Evolutionary conservation across 2,888 invertebrate species (phyloP), one percentile per base, ranked within the genome.

Genomic region (Drosophila imparisetae): DNA sequence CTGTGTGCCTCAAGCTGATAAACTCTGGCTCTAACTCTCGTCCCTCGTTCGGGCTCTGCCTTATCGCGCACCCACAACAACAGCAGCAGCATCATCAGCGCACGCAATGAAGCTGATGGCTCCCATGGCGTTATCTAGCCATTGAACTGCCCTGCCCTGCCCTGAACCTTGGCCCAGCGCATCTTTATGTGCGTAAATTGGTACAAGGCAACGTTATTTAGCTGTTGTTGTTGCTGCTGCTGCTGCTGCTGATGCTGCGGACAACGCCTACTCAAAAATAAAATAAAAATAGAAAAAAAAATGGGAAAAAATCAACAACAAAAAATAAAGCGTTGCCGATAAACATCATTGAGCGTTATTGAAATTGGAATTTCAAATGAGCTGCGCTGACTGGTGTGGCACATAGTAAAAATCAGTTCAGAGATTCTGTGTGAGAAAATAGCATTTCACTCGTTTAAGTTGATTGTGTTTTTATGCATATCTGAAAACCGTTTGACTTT

Each of bases 321-420:
- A 59, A 64, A 75, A 38, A 34, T 61, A 53, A 75, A 75, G 61
- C 70, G 61, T 58, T 65, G 72, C 71, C 81, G 86, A 86, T 86
- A 86, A 86, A 81, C 77, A 86, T 86, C 86, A 89, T 76, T 77
- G 79, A 90, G 83, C 89, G 89, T 89, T 90, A 87, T 89, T 89
- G 83, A 83, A 90, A 85, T 86, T 82, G 81, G 83, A 83, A 87
- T 87, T 87, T 90, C 90, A 87, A 87, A 87, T 87, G 90, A 90
- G 86, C 65, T 45, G 61, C 32, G 2, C 27, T 27, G 73, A 38
- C 54, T 40, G 45, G 15, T 50, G 53, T 38, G 32, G n/a, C 42
- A 45, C n/a, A 59, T 42, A 34, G 59, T 52, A 36, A 60, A 68
- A 53, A 60, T 60, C 72, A 27, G 45, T 54, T 70, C 42, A 42